Percentiles rank a stretch among this genome's conserved stretches.
phyloP scores from a whole-genome alignment of 2,113 vertebrate genomes.

The Telmatochromis brichardi region DNA sequence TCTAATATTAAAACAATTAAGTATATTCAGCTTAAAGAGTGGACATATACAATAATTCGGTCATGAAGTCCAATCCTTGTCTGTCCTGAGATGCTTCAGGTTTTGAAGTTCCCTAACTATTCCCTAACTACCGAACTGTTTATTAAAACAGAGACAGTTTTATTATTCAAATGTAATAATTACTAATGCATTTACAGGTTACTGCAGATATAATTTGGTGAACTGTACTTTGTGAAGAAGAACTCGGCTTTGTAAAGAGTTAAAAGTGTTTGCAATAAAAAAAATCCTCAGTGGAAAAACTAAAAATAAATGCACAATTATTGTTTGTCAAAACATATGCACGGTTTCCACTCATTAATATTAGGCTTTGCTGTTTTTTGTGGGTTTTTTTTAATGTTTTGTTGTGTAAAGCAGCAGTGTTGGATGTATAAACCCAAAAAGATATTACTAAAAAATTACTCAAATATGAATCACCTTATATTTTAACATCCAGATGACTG shows the following conservation, averaged over 20 bases:
- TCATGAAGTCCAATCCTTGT: neutral
- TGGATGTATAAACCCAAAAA: neutral
- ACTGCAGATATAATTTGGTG: neutral
- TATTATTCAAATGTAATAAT: neutral
- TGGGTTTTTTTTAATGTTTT: rapidly evolving
- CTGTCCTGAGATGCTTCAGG: neutral
- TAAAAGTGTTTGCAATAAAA: neutral
- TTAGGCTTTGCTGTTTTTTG: neutral
- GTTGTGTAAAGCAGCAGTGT: neutral
- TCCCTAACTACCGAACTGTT: neutral
- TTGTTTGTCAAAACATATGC: neutral
- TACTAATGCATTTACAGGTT: neutral
- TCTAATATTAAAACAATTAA: neutral
- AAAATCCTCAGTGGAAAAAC: neutral
- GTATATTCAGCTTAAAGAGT: neutral
- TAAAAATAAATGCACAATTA: neutral
- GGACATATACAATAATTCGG: neutral
- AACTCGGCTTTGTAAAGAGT: neutral
- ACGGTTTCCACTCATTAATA: neutral
- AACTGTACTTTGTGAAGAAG: neutral
- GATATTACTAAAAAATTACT: neutral
- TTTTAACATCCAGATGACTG: neutral
- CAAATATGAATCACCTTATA: neutral
- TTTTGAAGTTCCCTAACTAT: neutral
- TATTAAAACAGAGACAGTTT: neutral